These are phyloP conservation scores for Rhyacophila evoluta DNA, from an alignment of 2,888 invertebrate genomes.

Conservation along the genomic window DNA sequence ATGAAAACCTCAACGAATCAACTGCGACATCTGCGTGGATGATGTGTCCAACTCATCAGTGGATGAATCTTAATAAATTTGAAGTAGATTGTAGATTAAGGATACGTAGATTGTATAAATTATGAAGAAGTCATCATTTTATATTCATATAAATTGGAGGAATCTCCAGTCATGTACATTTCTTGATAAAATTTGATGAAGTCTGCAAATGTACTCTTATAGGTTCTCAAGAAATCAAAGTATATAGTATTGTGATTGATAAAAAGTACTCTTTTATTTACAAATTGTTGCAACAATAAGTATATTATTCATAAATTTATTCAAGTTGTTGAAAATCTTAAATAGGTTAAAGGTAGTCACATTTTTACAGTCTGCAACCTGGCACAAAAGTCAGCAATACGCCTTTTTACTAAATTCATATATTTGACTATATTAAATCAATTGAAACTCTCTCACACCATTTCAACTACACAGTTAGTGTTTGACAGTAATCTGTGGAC, in stretches of 20 bases:
- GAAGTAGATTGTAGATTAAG: no score
- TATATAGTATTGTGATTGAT: slow-evolving; percentile 58
- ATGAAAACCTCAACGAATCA: no score
- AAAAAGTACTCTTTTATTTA: slow-evolving; percentile 71
- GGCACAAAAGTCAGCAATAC: slow-evolving; percentile 52
- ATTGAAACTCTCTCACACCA: neutral
- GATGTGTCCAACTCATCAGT: no score
- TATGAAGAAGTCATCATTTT: no score
- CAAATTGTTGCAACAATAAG: slow-evolving; percentile 71
- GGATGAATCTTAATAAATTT: no score
- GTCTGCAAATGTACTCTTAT: neutral
- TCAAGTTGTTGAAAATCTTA: slow-evolving; percentile 55
- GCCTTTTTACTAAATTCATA: slow-evolving; percentile 36
- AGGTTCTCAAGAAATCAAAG: neutral
- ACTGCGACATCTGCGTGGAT: no score
- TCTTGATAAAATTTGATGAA: no score
- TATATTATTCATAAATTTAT: slow-evolving; percentile 53
- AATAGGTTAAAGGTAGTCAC: slow-evolving; percentile 52
- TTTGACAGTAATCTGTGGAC: neutral
- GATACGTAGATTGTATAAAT: no score
- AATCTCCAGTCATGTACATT: no score
- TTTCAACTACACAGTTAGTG: slow-evolving; percentile 11
- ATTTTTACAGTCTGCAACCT: slow-evolving; percentile 53
- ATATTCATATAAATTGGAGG: no score
- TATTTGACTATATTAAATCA: slow-evolving; percentile 13